phyloP scores from a whole-genome alignment of 2,797 vertebrate genomes.

The Crypturellus tataupa region DNA sequence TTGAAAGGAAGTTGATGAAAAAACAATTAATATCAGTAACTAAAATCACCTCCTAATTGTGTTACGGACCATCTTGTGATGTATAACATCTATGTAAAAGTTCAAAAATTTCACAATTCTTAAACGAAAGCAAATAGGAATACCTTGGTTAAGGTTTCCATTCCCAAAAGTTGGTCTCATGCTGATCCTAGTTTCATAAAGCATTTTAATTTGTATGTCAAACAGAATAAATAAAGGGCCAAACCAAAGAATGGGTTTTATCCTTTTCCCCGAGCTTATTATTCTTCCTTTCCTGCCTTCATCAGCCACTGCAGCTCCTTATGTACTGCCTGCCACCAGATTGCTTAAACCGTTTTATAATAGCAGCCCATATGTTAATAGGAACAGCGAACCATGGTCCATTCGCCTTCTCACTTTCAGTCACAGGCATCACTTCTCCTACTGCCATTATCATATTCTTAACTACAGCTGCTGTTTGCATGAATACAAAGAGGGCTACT shows the following conservation, averaged over 20 bases:
- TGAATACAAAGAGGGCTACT: background rate
- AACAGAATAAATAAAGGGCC: background rate
- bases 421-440: background rate
- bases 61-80: background rate
- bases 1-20: background rate
- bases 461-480: slow-evolving; percentile 15
- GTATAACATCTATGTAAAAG: background rate
- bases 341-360: background rate
- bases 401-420: background rate
- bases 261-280: background rate
- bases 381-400: background rate
- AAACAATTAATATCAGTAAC: background rate
- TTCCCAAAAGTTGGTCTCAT: background rate
- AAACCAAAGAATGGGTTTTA: background rate
- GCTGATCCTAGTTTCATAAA: background rate
- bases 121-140: slow-evolving; percentile 1
- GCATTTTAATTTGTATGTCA: background rate
- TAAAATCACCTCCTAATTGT: background rate
- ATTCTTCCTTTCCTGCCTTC: background rate
- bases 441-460: background rate
- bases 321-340: background rate
- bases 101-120: background rate
- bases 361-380: background rate
- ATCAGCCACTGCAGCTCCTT: background rate
- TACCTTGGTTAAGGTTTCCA: background rate